phyloP scores from a whole-genome alignment of 2,888 invertebrate species.

The Drosophila engyochracea region DNA sequence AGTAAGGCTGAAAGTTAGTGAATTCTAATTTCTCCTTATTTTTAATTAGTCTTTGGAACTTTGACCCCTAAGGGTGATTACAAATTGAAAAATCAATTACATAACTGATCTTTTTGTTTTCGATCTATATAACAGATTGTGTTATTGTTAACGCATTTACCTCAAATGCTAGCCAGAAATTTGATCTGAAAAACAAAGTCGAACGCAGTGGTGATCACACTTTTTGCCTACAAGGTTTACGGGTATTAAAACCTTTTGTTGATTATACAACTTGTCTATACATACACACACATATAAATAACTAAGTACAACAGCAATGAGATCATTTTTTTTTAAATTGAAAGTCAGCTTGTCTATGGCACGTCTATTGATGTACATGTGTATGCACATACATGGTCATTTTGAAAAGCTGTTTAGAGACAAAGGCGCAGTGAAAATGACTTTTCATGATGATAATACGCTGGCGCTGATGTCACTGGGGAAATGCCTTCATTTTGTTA shows the following conservation, averaged over 20 bases:
- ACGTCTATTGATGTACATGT: slow-evolving; percentile 30
- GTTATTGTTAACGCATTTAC: slow-evolving; percentile 13
- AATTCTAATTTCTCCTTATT: neutral
- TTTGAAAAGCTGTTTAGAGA: slow-evolving; percentile 60
- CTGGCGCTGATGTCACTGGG: slow-evolving; percentile 74
- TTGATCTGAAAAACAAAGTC: slow-evolving; percentile 40
- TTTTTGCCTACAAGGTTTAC: slow-evolving; percentile 64
- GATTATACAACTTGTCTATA: slow-evolving; percentile 20
- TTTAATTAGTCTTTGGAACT: neutral
- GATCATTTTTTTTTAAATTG: slow-evolving; percentile 66
- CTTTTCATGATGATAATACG: slow-evolving; percentile 50
- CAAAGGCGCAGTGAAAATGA: slow-evolving; percentile 58
- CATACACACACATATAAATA: neutral
- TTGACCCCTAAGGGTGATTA: neutral
- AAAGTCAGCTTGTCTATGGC: slow-evolving; percentile 38
- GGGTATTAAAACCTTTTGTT: slow-evolving; percentile 59
- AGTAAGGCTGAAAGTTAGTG: neutral
- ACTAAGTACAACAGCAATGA: slow-evolving; percentile 61
- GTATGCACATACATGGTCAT: slow-evolving; percentile 21
- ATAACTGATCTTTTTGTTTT: slow-evolving; percentile 21
- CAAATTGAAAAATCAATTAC: slow-evolving; percentile 1
- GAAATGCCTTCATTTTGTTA: slow-evolving; percentile 74
- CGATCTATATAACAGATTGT: slow-evolving; percentile 3
- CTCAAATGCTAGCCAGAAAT: slow-evolving; percentile 53
- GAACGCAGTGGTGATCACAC: slow-evolving; percentile 56